These are phyloP conservation scores for Orchesella cincta DNA, from an alignment of 1,140 invertebrate genomes.

Conservation along the genomic window DNA sequence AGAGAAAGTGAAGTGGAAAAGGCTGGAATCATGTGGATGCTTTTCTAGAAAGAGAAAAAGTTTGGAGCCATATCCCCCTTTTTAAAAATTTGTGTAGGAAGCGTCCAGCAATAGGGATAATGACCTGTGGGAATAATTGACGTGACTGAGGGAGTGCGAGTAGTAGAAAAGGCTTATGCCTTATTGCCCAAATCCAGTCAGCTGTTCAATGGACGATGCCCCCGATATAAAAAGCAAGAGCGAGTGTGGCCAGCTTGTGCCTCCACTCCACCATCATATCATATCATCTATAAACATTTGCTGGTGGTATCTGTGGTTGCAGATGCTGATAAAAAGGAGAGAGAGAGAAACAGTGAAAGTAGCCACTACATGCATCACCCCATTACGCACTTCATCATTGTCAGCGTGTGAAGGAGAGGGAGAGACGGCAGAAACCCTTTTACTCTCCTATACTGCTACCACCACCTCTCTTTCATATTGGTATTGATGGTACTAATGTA, in stretches of 20 bases:
- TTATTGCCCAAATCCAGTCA: too few relatives aligned
- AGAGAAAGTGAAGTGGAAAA: slow-evolving; percentile 28
- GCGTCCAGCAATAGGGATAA: slow-evolving; percentile 42
- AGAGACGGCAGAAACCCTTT: slow-evolving; percentile 30
- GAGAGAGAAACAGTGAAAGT: too few relatives aligned
- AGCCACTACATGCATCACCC: neutral
- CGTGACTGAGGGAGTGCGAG: slow-evolving; percentile 28
- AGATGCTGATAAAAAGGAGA: neutral
- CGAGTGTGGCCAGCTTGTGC: too few relatives aligned
- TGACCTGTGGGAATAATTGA: slow-evolving; percentile 50
- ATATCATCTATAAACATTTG: too few relatives aligned
- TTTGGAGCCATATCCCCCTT: neutral
- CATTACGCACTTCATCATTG: slow-evolving; percentile 27
- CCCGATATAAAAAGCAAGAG: too few relatives aligned
- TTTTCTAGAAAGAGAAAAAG: slow-evolving; percentile 34
- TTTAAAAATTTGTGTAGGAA: slow-evolving; percentile 47
- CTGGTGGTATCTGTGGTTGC: neutral
- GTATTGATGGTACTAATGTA: too few relatives aligned
- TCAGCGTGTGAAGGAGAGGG: slow-evolving; percentile 19
- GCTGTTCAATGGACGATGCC: too few relatives aligned
- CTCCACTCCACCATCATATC: too few relatives aligned
- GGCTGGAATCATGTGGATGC: too few relatives aligned
- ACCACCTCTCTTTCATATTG: too few relatives aligned
- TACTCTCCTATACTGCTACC: too few relatives aligned
- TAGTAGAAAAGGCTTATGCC: neutral